Percentiles rank a stretch among this genome's conserved stretches.
Evolutionary conservation across 2,888 invertebrate genomes (phyloP).

Genomic region (Apodemia duryi): DNA sequence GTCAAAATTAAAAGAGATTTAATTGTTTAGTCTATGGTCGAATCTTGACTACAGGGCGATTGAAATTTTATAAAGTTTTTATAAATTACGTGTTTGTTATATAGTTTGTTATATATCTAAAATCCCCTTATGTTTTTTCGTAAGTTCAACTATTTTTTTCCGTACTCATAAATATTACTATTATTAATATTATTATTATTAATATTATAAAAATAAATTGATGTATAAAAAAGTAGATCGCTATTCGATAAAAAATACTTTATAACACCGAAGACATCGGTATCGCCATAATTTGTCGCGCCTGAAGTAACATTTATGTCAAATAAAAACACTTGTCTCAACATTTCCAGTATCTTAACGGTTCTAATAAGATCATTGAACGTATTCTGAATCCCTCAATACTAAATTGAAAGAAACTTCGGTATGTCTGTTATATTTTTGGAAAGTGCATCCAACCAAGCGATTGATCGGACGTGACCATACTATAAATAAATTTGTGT

Average conservation of each 20-base stretch:
- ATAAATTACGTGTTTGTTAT: too few relatives aligned
- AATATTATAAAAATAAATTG: too few relatives aligned
- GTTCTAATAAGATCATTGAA: not conserved
- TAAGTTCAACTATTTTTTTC: too few relatives aligned
- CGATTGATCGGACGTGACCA: conserved; percentile 44
- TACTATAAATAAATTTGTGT: conserved; percentile 42
- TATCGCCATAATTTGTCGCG: conserved; percentile 11
- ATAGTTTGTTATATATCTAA: too few relatives aligned
- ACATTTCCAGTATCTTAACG: not conserved
- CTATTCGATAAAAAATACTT: not conserved
- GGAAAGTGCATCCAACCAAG: conserved; percentile 48
- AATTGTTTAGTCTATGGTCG: too few relatives aligned
- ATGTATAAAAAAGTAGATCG: too few relatives aligned
- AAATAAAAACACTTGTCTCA: not conserved
- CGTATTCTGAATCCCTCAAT: not conserved
- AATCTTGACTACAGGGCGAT: too few relatives aligned
- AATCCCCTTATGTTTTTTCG: too few relatives aligned
- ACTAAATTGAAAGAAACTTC: conserved; percentile 23
- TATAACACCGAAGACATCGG: not conserved
- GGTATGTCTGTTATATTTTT: conserved; percentile 35
- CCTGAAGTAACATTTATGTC: conserved; percentile 2
- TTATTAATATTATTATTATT: too few relatives aligned
- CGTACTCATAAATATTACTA: too few relatives aligned
- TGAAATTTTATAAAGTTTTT: too few relatives aligned
- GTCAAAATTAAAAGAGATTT: too few relatives aligned